A percentile compares a stretch with the other conserved stretches of the same genome.
phyloP scores from a whole-genome alignment of 2,113 vertebrate genomes.

The Ailuropoda melanoleuca region DNA sequence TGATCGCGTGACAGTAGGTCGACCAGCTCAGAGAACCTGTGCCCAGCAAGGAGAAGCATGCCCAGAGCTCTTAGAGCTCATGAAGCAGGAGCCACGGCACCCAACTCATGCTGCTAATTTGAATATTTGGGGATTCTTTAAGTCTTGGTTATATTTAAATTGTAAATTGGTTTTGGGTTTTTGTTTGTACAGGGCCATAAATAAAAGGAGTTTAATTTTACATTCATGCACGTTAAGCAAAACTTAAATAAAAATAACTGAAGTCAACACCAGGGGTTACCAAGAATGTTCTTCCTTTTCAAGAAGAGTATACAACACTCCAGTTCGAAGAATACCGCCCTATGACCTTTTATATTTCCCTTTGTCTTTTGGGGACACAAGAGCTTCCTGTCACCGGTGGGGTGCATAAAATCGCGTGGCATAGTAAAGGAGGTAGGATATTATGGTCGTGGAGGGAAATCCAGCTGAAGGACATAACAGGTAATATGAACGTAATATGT shows the following conservation, averaged over 20 bases:
- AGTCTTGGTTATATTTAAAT: neutral
- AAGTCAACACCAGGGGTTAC: neutral
- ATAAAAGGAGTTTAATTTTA: neutral
- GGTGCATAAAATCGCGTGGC: neutral
- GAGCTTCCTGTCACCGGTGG: neutral
- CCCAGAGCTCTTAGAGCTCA: rapidly evolving
- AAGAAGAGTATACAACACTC: neutral
- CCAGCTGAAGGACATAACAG: neutral
- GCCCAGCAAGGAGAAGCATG: neutral
- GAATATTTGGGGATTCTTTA: neutral
- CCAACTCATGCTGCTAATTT: neutral
- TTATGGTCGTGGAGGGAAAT: rapidly evolving
- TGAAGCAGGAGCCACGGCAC: rapidly evolving
- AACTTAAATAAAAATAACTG: neutral
- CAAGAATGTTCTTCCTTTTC: neutral
- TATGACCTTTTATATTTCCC: neutral
- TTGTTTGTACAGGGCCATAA: neutral
- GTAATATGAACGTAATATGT: rapidly evolving
- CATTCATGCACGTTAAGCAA: neutral
- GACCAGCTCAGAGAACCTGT: neutral
- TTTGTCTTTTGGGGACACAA: neutral
- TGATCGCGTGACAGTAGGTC: rapidly evolving
- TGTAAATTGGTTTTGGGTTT: neutral
- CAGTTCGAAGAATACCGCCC: neutral
- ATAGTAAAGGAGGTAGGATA: neutral